Evolutionary conservation across 2,113 vertebrate genomes (phyloP).

Genomic region (Haliaeetus leucogaster): DNA sequence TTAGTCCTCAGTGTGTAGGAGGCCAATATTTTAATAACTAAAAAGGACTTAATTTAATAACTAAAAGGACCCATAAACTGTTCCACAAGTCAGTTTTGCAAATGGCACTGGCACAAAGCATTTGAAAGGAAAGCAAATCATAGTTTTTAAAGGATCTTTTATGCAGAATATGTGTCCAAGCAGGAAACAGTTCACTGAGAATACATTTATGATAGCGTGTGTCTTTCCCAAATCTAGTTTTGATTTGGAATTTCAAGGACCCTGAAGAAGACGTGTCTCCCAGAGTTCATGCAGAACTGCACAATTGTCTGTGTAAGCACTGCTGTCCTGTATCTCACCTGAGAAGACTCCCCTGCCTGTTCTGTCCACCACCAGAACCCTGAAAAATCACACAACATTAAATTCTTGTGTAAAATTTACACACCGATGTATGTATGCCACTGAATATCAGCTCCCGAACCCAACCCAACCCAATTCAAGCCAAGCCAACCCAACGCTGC

Average conservation of each 20-base stretch:
- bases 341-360: background rate
- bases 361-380: background rate
- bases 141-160: background rate
- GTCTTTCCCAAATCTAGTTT: background rate
- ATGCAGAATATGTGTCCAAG: background rate
- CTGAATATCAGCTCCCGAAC: background rate
- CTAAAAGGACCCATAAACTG: background rate
- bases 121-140: background rate
- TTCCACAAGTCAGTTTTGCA: background rate
- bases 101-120: background rate
- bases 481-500: background rate
- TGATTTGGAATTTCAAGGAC: background rate
- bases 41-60: background rate
- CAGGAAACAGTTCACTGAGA: background rate
- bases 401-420: background rate
- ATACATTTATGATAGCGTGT: background rate
- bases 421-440: background rate
- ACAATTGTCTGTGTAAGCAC: background rate
- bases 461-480: background rate
- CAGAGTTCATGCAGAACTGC: background rate
- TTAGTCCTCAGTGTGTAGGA: slow-evolving; percentile 30
- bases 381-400: background rate
- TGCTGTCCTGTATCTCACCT: background rate
- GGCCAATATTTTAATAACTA: background rate
- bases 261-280: background rate